These are phyloP conservation scores for Catostylus mosaicus DNA, from an alignment of 30 jellyfish, hydroid and myxozoan genomes.

Conservation along the genomic window DNA sequence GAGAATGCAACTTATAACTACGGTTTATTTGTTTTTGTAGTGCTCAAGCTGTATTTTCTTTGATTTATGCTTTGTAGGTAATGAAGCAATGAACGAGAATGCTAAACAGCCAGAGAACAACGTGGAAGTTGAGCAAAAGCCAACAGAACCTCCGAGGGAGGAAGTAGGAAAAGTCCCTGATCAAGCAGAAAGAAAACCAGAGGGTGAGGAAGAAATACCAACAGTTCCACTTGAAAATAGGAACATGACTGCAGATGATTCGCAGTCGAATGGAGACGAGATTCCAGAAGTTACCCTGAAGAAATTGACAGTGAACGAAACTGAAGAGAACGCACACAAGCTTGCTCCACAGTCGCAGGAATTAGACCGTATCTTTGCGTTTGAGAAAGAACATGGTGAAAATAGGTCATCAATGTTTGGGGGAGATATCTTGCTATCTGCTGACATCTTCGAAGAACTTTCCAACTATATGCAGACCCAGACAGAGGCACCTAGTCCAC, in stretches of 20 bases:
- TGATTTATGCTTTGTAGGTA: background rate
- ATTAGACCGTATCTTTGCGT: constrained; percentile 60
- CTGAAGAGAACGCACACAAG: constrained; percentile 74
- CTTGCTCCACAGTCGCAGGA: constrained; percentile 45
- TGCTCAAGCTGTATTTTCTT: background rate
- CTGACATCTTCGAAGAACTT: constrained; percentile 87
- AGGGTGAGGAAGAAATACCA: constrained; percentile 44
- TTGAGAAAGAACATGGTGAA: constrained; percentile 77
- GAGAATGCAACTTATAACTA: no score
- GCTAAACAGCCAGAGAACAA: background rate
- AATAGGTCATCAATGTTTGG: constrained; percentile 95
- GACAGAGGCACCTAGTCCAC: constrained; percentile 79
- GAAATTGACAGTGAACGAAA: constrained; percentile 61
- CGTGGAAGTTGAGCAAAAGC: constrained; percentile 31
- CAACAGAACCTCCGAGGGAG: constrained; percentile 9
- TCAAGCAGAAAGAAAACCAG: constrained; percentile 23
- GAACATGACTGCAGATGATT: constrained; percentile 46
- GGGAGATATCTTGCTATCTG: constrained; percentile 87
- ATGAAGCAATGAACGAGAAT: background rate
- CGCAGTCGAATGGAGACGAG: constrained; percentile 11
- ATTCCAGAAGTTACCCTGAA: constrained; percentile 50
- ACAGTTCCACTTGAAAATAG: constrained; percentile 22
- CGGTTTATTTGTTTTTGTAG: no score
- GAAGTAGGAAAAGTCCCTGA: constrained; percentile 6
- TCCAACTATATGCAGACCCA: constrained; percentile 60